Evolutionary conservation across 2,888 invertebrate genomes (phyloP).

Genomic region (Griposia aprilina): DNA sequence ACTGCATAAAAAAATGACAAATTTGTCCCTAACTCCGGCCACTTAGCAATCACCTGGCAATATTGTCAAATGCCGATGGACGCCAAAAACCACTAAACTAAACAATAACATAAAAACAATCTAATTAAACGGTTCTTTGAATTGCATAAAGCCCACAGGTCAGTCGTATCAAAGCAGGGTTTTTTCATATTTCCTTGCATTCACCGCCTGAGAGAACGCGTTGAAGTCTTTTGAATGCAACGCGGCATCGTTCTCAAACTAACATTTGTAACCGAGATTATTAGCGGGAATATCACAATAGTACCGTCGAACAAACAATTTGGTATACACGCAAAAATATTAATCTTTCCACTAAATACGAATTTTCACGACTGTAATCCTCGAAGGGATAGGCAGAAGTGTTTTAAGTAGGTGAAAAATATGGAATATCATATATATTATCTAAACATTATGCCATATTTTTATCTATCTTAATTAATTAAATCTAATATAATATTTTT

Average conservation of each 20-base stretch:
- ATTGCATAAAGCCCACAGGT: constrained; percentile 22
- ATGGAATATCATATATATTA: no score
- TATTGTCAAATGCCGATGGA: background rate
- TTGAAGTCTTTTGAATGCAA: constrained; percentile 73
- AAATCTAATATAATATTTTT: no score
- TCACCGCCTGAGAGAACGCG: constrained; percentile 66
- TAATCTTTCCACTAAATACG: no score
- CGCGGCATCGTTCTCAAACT: constrained; percentile 59
- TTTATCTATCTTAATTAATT: no score
- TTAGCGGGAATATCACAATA: constrained; percentile 57
- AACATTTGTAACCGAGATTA: constrained; percentile 47
- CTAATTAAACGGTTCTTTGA: constrained; percentile 26
- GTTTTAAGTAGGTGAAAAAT: no score
- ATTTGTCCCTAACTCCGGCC: background rate
- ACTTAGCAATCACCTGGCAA: background rate
- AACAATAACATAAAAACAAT: background rate
- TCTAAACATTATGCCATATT: no score
- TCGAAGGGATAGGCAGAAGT: no score
- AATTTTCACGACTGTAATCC: no score
- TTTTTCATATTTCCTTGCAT: constrained; percentile 57
- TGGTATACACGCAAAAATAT: background rate
- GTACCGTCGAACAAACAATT: constrained; percentile 8
- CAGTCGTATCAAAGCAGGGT: constrained; percentile 21
- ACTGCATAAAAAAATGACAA: background rate
- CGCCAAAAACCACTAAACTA: background rate